These are phyloP conservation scores for Portevinia maculata DNA, from an alignment of 2,888 invertebrate species.

Conservation along the genomic window DNA sequence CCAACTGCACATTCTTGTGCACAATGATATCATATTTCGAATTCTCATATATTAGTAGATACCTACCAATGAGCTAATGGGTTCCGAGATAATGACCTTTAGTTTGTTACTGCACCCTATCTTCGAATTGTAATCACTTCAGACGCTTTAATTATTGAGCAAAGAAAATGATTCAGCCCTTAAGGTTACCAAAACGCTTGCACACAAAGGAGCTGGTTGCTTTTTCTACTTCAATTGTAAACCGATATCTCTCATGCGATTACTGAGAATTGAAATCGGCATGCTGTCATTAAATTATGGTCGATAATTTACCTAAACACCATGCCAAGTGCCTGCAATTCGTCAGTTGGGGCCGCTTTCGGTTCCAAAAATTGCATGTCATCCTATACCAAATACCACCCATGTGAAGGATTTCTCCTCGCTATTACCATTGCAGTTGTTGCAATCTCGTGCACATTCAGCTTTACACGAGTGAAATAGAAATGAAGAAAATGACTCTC, in stretches of 20 bases:
- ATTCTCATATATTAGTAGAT: background rate
- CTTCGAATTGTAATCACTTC: conserved; percentile 1
- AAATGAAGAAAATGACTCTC: conserved; percentile 63
- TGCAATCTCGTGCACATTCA: conserved; percentile 41
- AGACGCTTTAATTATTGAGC: conserved; percentile 25
- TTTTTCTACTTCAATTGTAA: conserved; percentile 38
- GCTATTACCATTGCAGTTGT: background rate
- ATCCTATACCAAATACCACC: conserved; percentile 16
- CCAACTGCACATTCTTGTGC: too few relatives aligned
- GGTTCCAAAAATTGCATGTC: conserved; percentile 66
- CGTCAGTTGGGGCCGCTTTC: conserved; percentile 7
- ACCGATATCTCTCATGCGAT: conserved; percentile 63
- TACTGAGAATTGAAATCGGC: conserved; percentile 54
- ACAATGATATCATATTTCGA: too few relatives aligned
- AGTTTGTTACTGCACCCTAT: background rate
- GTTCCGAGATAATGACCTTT: background rate
- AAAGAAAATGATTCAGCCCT: conserved; percentile 23
- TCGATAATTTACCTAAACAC: conserved; percentile 66
- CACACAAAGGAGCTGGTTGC: conserved; percentile 13
- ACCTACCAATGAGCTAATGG: background rate
- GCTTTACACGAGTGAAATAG: conserved; percentile 62
- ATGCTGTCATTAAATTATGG: conserved; percentile 58
- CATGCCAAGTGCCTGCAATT: conserved; percentile 8
- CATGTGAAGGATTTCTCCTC: background rate
- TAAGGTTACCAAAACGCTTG: background rate